These are phyloP conservation scores for Drosophila kepulauana DNA, from an alignment of 1,140 invertebrate species.

Conservation along the genomic window DNA sequence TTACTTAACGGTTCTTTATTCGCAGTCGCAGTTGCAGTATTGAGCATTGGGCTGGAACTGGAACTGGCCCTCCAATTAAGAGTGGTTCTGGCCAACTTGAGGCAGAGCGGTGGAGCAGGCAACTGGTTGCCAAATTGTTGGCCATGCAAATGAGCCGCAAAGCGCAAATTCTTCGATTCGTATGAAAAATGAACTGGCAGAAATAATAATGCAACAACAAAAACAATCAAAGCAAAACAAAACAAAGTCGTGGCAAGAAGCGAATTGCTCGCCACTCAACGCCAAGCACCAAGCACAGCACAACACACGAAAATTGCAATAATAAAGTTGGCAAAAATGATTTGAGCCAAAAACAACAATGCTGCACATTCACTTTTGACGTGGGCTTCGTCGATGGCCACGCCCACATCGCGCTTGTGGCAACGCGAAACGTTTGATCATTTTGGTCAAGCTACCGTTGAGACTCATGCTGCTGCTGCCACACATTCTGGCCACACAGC, in stretches of 20 bases:
- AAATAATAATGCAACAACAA: slow-evolving; percentile 22
- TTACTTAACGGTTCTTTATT: slow-evolving; percentile 52
- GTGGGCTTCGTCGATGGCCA: slow-evolving; percentile 40
- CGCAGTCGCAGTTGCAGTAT: slow-evolving; percentile 1
- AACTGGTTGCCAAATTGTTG: slow-evolving; percentile 54
- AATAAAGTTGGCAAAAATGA: slow-evolving; percentile 38
- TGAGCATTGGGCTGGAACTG: slow-evolving; percentile 13
- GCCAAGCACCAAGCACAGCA: background rate
- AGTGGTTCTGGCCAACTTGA: slow-evolving; percentile 48
- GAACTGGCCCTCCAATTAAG: slow-evolving; percentile 46
- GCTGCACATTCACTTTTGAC: slow-evolving; percentile 78
- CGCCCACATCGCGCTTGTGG: slow-evolving; percentile 59
- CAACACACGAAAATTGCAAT: slow-evolving; percentile 36
- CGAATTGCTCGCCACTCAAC: slow-evolving; percentile 32
- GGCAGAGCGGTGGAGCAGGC: slow-evolving; percentile 1
- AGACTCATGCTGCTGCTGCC: slow-evolving; percentile 26
- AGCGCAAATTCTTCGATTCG: slow-evolving; percentile 52
- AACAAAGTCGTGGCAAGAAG: slow-evolving; percentile 33
- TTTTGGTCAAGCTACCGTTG: slow-evolving; percentile 47
- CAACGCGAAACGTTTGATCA: slow-evolving; percentile 37
- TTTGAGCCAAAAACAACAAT: slow-evolving; percentile 41
- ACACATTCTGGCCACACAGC: slow-evolving; percentile 47
- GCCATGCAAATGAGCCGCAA: slow-evolving; percentile 59
- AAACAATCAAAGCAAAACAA: background rate
- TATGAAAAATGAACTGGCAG: slow-evolving; percentile 52